Base-by-base conservation (phyloP, 2,113 vertebrate species). In the Myrmecobius fasciatus region DNA sequence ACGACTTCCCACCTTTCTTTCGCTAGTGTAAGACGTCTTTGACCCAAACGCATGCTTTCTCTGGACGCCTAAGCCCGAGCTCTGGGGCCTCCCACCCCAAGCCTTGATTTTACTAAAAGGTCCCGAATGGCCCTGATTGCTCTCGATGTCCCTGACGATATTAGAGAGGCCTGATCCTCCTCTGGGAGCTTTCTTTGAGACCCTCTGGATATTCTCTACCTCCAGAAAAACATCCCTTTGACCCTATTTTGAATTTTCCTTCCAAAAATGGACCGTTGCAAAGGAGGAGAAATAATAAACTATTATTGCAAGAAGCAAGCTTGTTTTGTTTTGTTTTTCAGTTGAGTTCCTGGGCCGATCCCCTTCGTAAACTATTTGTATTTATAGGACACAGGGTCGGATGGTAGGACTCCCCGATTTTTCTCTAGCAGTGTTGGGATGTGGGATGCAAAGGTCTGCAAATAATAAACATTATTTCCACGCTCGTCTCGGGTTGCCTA, bases 391-490 rank as follows among this genome's bases (percentile, higher is more conserved):
- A 89, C 92, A 97, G 95, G 97, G 95, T 89, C 53, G 56, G 89
- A 47, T 97, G 96, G 96, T 89, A 14, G 48, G 91, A 92, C 89
- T 93, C 94, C 67, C 95, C 92, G 96, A 97, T 98, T 98, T 97
- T 98, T 95, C 93, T 88, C 89, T 60, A 28, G 31, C 31, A 46
- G 25, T 89, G 96, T 89, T 97, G 94, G 97, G 92, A n/a, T n/a
- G n/a, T n/a, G n/a, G n/a, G n/a, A n/a, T n/a, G n/a, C n/a, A n/a
- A n/a, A n/a, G n/a, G 95, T 48, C 47, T 91, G 52, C 0, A 94
- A 94, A 98, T 98, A 98, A 98, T 95, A 96, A 98, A 98, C 93
- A 93, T 94, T 97, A 75, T 92, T 96, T 98, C 96, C 96, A 97
- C 94, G 95, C 96, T 24, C 6, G 96, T 96, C 51, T 20, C 91